Conservation (phyloP, 2,113 vertebrate species). For the Psilopogon haemacephalus region DNA sequence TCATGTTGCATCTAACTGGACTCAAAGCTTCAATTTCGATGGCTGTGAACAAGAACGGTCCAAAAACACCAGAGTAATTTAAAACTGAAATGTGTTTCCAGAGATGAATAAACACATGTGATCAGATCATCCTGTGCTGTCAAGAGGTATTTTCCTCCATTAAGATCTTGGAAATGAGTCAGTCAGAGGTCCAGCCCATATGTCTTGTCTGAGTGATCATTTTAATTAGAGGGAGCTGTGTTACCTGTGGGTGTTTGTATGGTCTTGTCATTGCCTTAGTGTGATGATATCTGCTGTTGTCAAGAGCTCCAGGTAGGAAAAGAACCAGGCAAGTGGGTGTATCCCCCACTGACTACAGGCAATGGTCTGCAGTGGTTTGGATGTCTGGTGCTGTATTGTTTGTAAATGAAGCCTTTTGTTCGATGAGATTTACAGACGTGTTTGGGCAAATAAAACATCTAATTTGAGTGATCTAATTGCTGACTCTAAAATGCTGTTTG, state of each 20-base stretch:
- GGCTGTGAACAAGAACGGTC: neutral
- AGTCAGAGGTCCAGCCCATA: neutral
- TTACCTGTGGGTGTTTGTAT: fast-evolving
- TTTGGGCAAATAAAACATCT: constrained; percentile 53
- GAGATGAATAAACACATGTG: neutral
- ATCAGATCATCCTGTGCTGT: neutral
- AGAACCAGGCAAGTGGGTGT: neutral
- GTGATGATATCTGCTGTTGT: neutral
- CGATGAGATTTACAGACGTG: neutral
- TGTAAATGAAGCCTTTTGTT: constrained; percentile 38
- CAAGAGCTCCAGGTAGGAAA: neutral
- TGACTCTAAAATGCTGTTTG: constrained; percentile 60
- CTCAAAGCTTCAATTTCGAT: neutral
- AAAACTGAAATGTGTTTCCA: neutral
- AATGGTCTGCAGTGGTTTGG: neutral
- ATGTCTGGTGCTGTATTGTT: neutral
- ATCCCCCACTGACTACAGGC: neutral
- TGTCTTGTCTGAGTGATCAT: fast-evolving
- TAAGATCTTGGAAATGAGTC: neutral
- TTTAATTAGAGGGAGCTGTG: neutral
- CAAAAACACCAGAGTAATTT: neutral
- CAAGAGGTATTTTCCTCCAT: neutral
- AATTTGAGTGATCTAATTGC: constrained; percentile 53
- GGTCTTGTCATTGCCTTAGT: fast-evolving
- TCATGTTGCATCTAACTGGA: neutral